Evolutionary conservation across 2,888 invertebrate species (phyloP).

Genomic region (Parochlus steinenii): DNA sequence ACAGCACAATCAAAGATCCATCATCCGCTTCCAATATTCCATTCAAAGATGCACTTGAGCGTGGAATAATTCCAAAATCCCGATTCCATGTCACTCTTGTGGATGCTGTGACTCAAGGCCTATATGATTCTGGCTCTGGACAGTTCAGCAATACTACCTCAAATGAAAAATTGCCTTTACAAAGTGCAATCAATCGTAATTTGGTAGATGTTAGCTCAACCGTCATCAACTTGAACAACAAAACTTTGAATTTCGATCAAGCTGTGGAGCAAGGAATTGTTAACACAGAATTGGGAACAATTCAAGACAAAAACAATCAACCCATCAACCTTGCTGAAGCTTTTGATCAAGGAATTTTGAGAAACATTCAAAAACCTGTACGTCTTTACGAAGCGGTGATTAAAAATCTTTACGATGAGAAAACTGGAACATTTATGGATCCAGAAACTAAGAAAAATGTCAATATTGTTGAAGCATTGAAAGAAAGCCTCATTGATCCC

Average conservation of each 20-base stretch:
- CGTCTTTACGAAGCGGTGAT: conserved; percentile 65
- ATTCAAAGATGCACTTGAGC: conserved; percentile 44
- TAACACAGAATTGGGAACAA: conserved; percentile 25
- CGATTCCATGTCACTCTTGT: conserved; percentile 39
- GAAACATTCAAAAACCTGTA: conserved; percentile 67
- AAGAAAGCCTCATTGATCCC: conserved; percentile 63
- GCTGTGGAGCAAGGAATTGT: conserved; percentile 52
- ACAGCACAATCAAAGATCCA: conserved; percentile 41
- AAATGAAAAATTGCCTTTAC: conserved; percentile 9
- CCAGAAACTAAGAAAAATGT: conserved; percentile 62
- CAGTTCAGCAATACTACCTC: conserved; percentile 27
- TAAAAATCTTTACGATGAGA: conserved; percentile 63
- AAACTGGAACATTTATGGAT: conserved; percentile 64
- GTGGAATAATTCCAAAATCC: conserved; percentile 40
- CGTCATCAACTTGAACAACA: conserved; percentile 8
- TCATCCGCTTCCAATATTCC: conserved; percentile 39
- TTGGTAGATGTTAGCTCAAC: conserved; percentile 9
- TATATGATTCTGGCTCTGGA: conserved; percentile 37
- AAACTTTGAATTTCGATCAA: conserved; percentile 22
- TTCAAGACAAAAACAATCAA: conserved; percentile 21
- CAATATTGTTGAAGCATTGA: conserved; percentile 67
- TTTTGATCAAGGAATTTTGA: conserved; percentile 63
- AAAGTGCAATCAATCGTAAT: conserved; percentile 10
- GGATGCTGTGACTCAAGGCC: conserved; percentile 40
- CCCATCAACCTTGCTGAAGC: conserved; percentile 61